These are phyloP conservation scores for Gadus chalcogrammus DNA, from an alignment of 2,113 vertebrate genomes.

Conservation along the genomic window DNA sequence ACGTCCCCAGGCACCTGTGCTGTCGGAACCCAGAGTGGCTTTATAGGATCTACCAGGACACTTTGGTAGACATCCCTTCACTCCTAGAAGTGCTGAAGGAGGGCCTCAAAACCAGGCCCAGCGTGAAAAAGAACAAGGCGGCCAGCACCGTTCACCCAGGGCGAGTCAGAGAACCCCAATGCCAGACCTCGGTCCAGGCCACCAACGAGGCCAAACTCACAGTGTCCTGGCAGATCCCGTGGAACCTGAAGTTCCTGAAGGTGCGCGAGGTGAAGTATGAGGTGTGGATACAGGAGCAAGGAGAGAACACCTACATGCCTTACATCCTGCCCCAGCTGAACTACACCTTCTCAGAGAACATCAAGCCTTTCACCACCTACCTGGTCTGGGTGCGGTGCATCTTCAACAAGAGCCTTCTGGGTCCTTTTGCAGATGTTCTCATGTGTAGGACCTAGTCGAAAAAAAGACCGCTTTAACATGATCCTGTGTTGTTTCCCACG, in stretches of 20 bases:
- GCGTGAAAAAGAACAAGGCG: conserved; percentile 75
- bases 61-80: conserved; percentile 84
- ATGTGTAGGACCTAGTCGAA: conserved; percentile 84
- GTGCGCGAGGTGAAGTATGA: conserved; percentile 94
- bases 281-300: conserved; percentile 99
- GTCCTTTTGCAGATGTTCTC: conserved; percentile 96
- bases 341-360: conserved; percentile 97
- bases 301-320: conserved; percentile 98
- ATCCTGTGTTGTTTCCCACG: conserved; percentile 11
- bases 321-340: conserved; percentile 93
- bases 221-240: conserved; percentile 94
- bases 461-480: neutral
- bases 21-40: conserved; percentile 98
- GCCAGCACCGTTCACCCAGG: conserved; percentile 83
- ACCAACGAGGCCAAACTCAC: conserved; percentile 84
- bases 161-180: conserved; percentile 86
- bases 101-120: conserved; percentile 77
- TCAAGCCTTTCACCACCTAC: conserved; percentile 96
- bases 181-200: conserved; percentile 87
- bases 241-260: conserved; percentile 95
- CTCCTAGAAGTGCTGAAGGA: conserved; percentile 80
- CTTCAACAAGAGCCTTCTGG: conserved; percentile 91
- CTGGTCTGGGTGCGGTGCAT: conserved; percentile 98
- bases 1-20: conserved; percentile 90
- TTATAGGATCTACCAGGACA: conserved; percentile 97